Conservation (phyloP, 2,113 vertebrate species). For the Tupaia tana region DNA sequence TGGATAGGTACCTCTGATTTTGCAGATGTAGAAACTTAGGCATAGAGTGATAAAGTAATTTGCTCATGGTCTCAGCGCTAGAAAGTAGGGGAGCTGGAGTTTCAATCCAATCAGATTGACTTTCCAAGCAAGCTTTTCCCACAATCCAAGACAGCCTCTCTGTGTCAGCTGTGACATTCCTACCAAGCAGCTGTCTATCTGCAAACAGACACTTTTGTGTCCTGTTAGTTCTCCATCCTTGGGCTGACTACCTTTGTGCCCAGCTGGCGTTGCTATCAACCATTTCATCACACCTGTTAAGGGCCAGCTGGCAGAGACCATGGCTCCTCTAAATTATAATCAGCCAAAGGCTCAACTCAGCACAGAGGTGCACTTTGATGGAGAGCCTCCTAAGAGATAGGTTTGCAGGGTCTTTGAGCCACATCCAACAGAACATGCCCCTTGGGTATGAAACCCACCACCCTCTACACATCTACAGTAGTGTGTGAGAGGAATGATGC, state of each 20-base stretch:
- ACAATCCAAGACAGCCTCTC: not conserved
- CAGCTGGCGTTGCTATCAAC: not conserved
- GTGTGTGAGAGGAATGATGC: not conserved
- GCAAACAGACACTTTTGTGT: not conserved
- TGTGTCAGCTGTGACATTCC: not conserved
- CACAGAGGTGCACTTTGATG: not conserved
- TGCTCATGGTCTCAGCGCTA: not conserved
- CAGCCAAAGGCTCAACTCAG: not conserved
- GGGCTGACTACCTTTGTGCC: not conserved
- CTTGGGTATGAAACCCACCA: not conserved
- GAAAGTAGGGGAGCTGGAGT: not conserved
- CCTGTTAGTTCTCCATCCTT: not conserved
- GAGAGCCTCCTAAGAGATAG: not conserved
- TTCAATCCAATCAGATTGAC: not conserved
- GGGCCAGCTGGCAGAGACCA: not conserved
- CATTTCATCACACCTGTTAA: not conserved
- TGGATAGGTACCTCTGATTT: not conserved
- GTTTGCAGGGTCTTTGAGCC: not conserved
- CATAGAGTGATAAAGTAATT: not conserved
- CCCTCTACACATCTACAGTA: not conserved
- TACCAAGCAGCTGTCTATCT: not conserved
- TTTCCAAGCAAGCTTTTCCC: slow-evolving; percentile 21
- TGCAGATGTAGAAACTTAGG: slow-evolving; percentile 1
- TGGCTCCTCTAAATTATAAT: not conserved
- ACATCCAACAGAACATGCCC: not conserved